Evolutionary conservation across 1,140 invertebrate genomes (phyloP), one percentile per base, ranked within the genome.

Genomic region (Bombus soroeensis): DNA sequence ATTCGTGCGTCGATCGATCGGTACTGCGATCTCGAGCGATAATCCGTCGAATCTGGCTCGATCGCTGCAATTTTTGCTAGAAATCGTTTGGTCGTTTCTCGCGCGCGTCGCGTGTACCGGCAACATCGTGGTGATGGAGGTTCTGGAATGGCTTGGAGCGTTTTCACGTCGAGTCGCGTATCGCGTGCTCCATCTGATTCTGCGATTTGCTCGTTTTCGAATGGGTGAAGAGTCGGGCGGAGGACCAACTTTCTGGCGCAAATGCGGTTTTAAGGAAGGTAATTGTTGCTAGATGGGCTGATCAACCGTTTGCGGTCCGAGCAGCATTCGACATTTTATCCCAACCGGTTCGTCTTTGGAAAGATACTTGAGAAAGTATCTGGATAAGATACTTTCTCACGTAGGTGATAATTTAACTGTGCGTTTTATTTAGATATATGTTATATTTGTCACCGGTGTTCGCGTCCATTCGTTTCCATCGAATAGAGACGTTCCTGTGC

Each of bases 181-280:
- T 64, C 75, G 75, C 59, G 28, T 34, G 57, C 25, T 78, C 75
- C 18, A 78, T 78, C 75, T 78, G 75, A 62, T 78, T 78, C 59
- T 78, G 28, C 75, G 75, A 66, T 41, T 64, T 12, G 59, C 37
- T 64, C 75, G 75, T 28, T 66, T 41, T 41, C 34, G 75, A 78
- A 34, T n/a, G 74, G 34, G 25, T 13, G 74, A 53, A 57, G 32
- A 75, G 57, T 75, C 75, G 75, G 53, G 22, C 75, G 75, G 32
- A 34, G 75, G 25, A 78, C 37, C 37, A 15, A 39, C 57, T 34
- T 78, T 64, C 37, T 13, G 75, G 57, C 15, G 57, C 57, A 41
- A n/a, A n/a, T 41, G 37, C 57, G 57, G 59, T 66, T 78, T 78
- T 59, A 78, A 78, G 75, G 75, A 78, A 78, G 57, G 75, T 78